phyloP scores from a whole-genome alignment of 2,797 vertebrate species.

The Hydrolagus colliei region DNA sequence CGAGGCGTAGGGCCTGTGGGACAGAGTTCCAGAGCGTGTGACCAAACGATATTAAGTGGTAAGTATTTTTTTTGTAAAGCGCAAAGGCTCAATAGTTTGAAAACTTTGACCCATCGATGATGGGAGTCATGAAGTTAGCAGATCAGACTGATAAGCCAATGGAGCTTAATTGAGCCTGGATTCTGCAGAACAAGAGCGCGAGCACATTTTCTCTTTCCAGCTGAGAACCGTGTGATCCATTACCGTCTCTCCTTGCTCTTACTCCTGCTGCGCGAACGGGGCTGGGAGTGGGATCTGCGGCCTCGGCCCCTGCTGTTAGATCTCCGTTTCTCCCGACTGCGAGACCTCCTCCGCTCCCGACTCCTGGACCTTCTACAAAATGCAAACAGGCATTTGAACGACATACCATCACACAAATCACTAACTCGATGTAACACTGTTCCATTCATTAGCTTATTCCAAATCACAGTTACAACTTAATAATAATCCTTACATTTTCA shows the following conservation, averaged over 20 bases:
- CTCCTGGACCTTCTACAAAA: conserved; percentile 78
- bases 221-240: neutral
- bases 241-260: conserved; percentile 67
- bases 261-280: conserved; percentile 71
- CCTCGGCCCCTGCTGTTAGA: conserved; percentile 71
- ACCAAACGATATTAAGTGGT: too few relatives aligned
- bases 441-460: neutral
- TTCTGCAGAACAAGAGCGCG: too few relatives aligned
- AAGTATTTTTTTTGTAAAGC: too few relatives aligned
- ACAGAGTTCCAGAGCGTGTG: too few relatives aligned
- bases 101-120: too few relatives aligned
- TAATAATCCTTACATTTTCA: neutral
- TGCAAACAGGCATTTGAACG: conserved; percentile 2
- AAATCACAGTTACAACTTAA: neutral
- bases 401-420: neutral
- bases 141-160: too few relatives aligned
- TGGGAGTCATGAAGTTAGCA: too few relatives aligned
- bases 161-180: too few relatives aligned
- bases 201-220: neutral
- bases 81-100: too few relatives aligned
- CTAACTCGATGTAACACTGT: neutral
- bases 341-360: conserved; percentile 78
- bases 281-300: conserved; percentile 73
- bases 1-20: too few relatives aligned
- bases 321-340: conserved; percentile 62